Evolutionary conservation across 2,888 invertebrate genomes (phyloP).

Genomic region (Cantharis rufa): DNA sequence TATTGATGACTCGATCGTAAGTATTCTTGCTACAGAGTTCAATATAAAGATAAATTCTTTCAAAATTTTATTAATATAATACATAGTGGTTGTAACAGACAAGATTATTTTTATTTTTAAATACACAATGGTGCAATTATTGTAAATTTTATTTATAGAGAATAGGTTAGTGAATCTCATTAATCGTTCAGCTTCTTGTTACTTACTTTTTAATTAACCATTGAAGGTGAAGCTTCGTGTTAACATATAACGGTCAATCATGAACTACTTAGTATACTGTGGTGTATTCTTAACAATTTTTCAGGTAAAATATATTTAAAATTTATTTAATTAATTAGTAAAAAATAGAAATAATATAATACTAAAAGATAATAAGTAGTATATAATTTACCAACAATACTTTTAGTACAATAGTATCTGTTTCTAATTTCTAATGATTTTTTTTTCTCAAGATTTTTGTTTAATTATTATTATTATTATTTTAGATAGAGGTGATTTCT

Average conservation of each 20-base stretch:
- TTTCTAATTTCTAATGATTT: not conserved
- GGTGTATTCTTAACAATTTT: not conserved
- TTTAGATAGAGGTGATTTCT: not conserved
- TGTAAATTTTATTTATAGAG: not conserved
- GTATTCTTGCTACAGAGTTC: not conserved
- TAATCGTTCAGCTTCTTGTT: not conserved
- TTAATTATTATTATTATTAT: too few species aligned
- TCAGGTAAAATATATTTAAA: not conserved
- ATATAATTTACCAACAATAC: too few species aligned
- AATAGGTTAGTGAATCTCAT: not conserved
- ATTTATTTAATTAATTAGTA: not conserved
- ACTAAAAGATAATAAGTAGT: too few species aligned
- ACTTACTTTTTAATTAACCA: not conserved
- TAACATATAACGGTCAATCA: not conserved
- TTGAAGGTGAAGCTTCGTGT: not conserved
- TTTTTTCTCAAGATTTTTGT: too few species aligned
- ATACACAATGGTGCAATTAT: not conserved
- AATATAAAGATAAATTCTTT: not conserved
- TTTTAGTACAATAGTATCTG: too few species aligned
- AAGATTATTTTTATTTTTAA: not conserved
- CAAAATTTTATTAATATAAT: constrained; percentile 1
- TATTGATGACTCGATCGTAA: not conserved
- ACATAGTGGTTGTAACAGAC: not conserved
- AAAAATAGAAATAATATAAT: not conserved
- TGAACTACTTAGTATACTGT: not conserved